Base-by-base conservation (phyloP, 2,797 vertebrate species). In the Euphonia xanthogaster region DNA sequence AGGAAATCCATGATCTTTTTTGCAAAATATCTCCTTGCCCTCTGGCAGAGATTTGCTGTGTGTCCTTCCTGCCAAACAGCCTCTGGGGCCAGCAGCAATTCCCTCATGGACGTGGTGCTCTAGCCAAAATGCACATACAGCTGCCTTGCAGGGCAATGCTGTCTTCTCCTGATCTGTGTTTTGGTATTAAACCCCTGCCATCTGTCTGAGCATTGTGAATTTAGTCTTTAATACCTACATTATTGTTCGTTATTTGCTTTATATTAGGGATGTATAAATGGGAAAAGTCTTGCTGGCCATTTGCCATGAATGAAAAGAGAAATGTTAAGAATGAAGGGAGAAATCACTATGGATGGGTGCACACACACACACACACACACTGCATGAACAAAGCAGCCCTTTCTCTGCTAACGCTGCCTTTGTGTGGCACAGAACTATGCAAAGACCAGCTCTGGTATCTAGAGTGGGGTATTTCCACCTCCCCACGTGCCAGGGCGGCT, bases 341-440 rank as follows among this genome's bases (percentile, higher is more conserved):
- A 24, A 48, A 66, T 24, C 19, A 10, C 14, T 14, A 2, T 0
- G 12, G 33, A 37, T 10, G 20, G 20, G 42, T 8, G 14, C 35
- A 9, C 48, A 14, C 47, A 14, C 0, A 2, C 2, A 8, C 1
- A 2, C 0, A 0, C 0, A 3, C 40, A 42, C 40, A 42, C 40
- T 27, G 35, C 14, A 10, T 1, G 3, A 50, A 61, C 58, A 31
- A 48, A 83, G 37, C 31, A 68, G 67, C 35, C 17, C 37, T 27
- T 67, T n/a, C 72, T 55, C 57, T 61, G 51, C 57, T 55, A 10
- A 30, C 0, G 2, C 50, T 53, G 5, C 39, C 3, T 28, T 45
- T 48, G 27, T 9, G 28, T 37, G 31, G 16, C 54, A 27, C 44
- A 66, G 50, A 76, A 35, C 30, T 27, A 42, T 1, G 2, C 12